Percentiles rank a stretch among this genome's conserved stretches.
Evolutionary conservation across 1,140 invertebrate genomes (phyloP).

Genomic region (Habropoda laboriosa): DNA sequence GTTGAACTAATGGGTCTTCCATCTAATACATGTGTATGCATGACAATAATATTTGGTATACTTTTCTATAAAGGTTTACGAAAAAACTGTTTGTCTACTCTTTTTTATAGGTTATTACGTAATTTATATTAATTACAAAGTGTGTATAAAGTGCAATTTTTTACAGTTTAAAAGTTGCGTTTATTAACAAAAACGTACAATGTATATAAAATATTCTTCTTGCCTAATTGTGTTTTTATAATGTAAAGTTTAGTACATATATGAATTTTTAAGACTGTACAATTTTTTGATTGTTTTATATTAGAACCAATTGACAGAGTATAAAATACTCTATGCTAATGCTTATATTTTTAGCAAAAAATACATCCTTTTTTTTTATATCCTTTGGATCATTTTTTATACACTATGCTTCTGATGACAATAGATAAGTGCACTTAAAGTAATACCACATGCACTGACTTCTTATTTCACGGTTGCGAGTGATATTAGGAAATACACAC

Average conservation of each 20-base stretch:
- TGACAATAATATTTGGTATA: conserved; percentile 56
- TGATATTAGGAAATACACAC: conserved; percentile 26
- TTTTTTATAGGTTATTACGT: conserved; percentile 21
- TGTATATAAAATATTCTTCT: too few relatives aligned
- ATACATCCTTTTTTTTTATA: conserved; percentile 1
- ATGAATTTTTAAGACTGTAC: conserved; percentile 7
- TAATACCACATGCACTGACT: conserved; percentile 29
- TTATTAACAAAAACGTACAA: conserved; percentile 27
- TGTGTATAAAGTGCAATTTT: conserved; percentile 6
- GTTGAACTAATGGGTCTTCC: conserved; percentile 57
- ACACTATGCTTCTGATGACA: conserved; percentile 34
- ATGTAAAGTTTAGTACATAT: background rate
- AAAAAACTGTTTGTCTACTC: conserved; percentile 34
- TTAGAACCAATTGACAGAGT: conserved; percentile 13
- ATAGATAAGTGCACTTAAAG: conserved; percentile 55
- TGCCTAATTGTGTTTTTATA: conserved; percentile 11
- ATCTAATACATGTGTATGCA: conserved; percentile 39
- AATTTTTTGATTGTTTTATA: conserved; percentile 25
- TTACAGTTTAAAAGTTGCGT: background rate
- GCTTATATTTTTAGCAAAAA: conserved; percentile 22
- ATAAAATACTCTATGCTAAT: conserved; percentile 7
- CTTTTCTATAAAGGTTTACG: conserved; percentile 46
- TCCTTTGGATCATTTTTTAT: conserved; percentile 31
- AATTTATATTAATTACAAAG: conserved; percentile 29
- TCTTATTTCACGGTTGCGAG: conserved; percentile 30